Conservation (phyloP, 2,113 vertebrate genomes). For the Corythornis madagascariensis region DNA sequence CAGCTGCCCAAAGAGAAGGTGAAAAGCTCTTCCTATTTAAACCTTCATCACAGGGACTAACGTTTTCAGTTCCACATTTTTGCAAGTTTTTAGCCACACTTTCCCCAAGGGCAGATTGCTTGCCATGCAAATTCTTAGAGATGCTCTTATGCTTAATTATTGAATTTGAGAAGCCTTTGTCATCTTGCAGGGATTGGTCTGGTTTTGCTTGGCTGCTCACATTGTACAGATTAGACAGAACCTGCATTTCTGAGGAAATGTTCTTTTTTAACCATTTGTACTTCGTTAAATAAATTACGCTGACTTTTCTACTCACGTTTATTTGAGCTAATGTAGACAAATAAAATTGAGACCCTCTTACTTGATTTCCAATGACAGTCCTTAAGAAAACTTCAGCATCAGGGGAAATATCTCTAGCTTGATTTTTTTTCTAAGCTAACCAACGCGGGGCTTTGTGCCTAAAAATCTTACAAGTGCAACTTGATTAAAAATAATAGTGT, state of each 20-base stretch:
- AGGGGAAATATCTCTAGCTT: not conserved
- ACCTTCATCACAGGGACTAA: not conserved
- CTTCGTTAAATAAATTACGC: not conserved
- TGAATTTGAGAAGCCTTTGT: conserved; percentile 58
- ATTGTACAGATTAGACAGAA: conserved; percentile 43
- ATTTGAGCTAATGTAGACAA: not conserved
- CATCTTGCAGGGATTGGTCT: conserved; percentile 54
- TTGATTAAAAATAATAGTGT: not conserved
- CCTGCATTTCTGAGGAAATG: conserved; percentile 30
- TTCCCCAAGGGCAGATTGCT: conserved; percentile 2
- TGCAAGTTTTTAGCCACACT: conserved; percentile 33
- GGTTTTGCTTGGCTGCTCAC: conserved; percentile 53
- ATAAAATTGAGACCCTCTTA: not conserved
- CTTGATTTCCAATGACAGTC: not conserved
- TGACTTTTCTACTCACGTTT: not conserved
- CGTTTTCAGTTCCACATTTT: not conserved
- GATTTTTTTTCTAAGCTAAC: conserved; percentile 16
- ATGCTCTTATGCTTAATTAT: conserved; percentile 17
- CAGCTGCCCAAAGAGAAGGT: not conserved
- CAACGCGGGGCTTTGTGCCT: not conserved
- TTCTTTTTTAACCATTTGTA: conserved; percentile 18
- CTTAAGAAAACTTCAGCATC: conserved; percentile 24
- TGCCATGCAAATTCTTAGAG: conserved; percentile 33
- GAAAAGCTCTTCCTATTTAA: not conserved
- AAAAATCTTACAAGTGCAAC: conserved; percentile 21